A percentile compares a stretch with the other conserved stretches of the same genome.
These are phyloP conservation scores for Alosa sapidissima DNA, from an alignment of 2,797 vertebrate species.

Conservation along the genomic window DNA sequence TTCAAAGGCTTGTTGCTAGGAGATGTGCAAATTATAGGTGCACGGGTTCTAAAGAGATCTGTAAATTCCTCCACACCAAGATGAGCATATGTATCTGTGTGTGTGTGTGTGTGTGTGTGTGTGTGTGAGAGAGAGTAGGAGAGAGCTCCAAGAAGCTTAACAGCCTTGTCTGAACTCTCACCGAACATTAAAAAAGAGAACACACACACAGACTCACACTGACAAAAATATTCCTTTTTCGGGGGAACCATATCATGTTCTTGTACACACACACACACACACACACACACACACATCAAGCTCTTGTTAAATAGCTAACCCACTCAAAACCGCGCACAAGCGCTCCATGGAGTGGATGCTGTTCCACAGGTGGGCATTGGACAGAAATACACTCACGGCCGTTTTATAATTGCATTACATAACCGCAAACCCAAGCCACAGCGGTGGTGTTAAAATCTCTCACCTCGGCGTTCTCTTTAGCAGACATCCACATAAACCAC, in stretches of 20 bases:
- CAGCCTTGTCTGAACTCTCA: constrained; percentile 26
- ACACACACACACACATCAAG: not conserved
- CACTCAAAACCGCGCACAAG: not conserved
- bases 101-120: not conserved
- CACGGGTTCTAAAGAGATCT: constrained; percentile 61
- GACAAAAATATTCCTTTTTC: not conserved
- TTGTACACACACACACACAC: not conserved
- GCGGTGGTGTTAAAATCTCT: not conserved
- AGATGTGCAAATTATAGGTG: constrained; percentile 72
- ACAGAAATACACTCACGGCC: not conserved
- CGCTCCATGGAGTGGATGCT: not conserved
- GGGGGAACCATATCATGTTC: not conserved
- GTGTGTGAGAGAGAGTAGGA: constrained; percentile 8
- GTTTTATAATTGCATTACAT: constrained; percentile 25
- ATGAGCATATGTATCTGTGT: constrained; percentile 49
- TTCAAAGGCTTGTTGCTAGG: constrained; percentile 78
- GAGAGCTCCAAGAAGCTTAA: constrained; percentile 56
- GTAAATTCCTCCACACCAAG: constrained; percentile 62
- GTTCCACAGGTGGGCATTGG: constrained; percentile 13
- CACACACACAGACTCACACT: not conserved
- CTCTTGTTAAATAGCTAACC: not conserved
- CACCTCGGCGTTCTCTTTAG: not conserved
- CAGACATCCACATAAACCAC: not conserved
- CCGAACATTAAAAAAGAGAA: not conserved
- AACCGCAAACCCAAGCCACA: not conserved